Base-by-base conservation (phyloP, 2,888 invertebrate genomes). In the Tanypteryx hageni region DNA sequence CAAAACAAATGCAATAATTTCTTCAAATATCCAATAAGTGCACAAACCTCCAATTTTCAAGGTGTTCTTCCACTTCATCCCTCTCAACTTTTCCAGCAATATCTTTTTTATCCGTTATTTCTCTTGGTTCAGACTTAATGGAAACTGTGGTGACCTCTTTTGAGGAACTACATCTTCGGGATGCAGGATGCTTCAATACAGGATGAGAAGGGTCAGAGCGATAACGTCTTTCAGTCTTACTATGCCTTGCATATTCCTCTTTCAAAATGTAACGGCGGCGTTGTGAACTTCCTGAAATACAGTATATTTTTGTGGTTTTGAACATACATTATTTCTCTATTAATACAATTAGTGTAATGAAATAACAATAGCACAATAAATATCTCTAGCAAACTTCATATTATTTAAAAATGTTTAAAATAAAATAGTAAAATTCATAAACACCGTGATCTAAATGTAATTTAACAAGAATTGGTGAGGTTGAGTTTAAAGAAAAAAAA, bases 1-100 rank as follows among this genome's bases (percentile, higher is more conserved):
- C n/a, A 81, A 8, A 81, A n/a, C 14, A 13, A 13, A 7, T 22
- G n/a, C 81, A 81, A 4, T 8, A 13, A 22, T 13, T 31, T 14
- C 44, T 82, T 3, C 14, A 3, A 9, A 10, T 4, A 4, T n/a
- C 0, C 7, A 44, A 57, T n/a, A 16, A 57, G 16, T 7, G 18
- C 13, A 57, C 58, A 85, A 57, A 89, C 89, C 89, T 89, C 89
- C 89, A 89, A 89, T 89, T 89, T n/a, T 68, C 64, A n/a, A 89
- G 89, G 44, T 89, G 89, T 5, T 89, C 89, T 10, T 89, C 64
- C 9, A 89, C 89, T 7, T 64, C 89, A 89, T 89, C 89, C 59
- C 64, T 89, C 44, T 89, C 89, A 18, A 10, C 44, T 58, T 64
- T 89, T 16, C 18, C 83, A 1, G n/a, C 4, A 11, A 64, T 10